A percentile compares a stretch with the other conserved stretches of the same genome.
phyloP scores from a whole-genome alignment of 2,113 vertebrate genomes.

The Sphaerodactylus townsendi region DNA sequence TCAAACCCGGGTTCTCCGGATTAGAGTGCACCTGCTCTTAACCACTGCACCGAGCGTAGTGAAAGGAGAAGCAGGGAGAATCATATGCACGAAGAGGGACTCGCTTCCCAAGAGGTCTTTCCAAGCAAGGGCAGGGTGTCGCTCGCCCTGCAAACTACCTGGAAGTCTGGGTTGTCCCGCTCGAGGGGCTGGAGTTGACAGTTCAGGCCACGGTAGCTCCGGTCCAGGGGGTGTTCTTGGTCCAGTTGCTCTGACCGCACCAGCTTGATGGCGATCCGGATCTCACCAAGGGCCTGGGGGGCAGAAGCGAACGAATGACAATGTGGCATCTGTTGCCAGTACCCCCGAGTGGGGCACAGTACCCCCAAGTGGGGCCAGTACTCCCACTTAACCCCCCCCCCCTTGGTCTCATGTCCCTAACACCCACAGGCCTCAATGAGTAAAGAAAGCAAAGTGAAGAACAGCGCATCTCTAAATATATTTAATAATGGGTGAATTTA shows the following conservation, averaged over 20 bases:
- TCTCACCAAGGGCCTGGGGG: conserved; percentile 84
- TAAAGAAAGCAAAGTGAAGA: not conserved
- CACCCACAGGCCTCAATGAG: not conserved
- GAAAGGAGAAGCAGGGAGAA: not conserved
- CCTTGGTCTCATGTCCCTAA: too few relatives aligned
- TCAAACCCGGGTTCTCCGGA: too few relatives aligned
- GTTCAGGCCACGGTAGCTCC: conserved; percentile 78
- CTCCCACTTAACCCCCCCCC: too few relatives aligned
- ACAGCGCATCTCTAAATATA: too few relatives aligned
- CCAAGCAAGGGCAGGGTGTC: not conserved
- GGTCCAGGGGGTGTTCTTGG: conserved; percentile 84
- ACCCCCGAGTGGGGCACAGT: too few relatives aligned
- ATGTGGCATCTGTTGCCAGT: not conserved
- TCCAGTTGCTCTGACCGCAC: conserved; percentile 71
- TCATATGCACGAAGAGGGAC: too few relatives aligned
- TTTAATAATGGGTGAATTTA: too few relatives aligned
- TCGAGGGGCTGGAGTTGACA: conserved; percentile 80
- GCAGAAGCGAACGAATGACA: not conserved
- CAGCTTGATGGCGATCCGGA: conserved; percentile 88
- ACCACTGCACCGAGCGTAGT: too few relatives aligned
- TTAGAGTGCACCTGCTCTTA: too few relatives aligned
- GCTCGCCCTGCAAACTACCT: conserved; percentile 62
- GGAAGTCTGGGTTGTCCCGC: conserved; percentile 71
- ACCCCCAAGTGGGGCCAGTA: too few relatives aligned
- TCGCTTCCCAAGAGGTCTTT: not conserved